Evolutionary conservation across 1,140 invertebrate genomes (phyloP).

Genomic region (Drosophila obscura): DNA sequence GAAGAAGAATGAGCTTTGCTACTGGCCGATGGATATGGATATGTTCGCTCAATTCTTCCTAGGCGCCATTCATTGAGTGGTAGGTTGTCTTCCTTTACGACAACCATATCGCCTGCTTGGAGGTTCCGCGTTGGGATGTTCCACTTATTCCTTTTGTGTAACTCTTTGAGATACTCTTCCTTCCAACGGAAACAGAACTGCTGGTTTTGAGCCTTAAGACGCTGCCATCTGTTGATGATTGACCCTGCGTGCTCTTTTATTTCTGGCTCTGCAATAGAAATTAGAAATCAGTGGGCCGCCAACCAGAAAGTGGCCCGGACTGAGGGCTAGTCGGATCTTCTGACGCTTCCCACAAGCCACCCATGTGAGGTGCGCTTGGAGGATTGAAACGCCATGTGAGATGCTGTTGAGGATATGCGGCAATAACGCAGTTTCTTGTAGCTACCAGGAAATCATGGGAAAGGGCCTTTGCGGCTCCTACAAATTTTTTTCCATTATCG

Average conservation of each 20-base stretch:
- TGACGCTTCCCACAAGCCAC: slow-evolving; percentile 71
- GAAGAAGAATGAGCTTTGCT: no score
- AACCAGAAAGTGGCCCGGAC: neutral
- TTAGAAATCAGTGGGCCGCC: no score
- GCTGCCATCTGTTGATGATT: neutral
- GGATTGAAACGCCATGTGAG: slow-evolving; percentile 11
- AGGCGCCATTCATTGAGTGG: slow-evolving; percentile 1
- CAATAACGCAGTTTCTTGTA: no score
- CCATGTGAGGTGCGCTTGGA: slow-evolving; percentile 62
- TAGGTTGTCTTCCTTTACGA: no score
- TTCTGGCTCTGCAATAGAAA: neutral
- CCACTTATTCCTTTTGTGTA: no score
- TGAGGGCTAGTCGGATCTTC: neutral
- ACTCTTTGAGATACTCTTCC: no score
- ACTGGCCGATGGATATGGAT: no score
- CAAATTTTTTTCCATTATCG: neutral
- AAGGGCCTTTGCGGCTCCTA: neutral
- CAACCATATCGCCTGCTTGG: no score
- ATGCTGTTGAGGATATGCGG: neutral
- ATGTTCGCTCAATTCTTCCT: no score
- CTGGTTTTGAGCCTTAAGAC: neutral
- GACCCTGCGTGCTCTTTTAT: neutral
- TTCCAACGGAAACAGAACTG: neutral
- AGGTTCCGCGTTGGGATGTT: no score
- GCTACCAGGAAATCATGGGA: neutral